Percentiles rank a stretch among this genome's conserved stretches.
Conservation (phyloP, 2,113 vertebrate genomes). For the Patagioenas fasciata region DNA sequence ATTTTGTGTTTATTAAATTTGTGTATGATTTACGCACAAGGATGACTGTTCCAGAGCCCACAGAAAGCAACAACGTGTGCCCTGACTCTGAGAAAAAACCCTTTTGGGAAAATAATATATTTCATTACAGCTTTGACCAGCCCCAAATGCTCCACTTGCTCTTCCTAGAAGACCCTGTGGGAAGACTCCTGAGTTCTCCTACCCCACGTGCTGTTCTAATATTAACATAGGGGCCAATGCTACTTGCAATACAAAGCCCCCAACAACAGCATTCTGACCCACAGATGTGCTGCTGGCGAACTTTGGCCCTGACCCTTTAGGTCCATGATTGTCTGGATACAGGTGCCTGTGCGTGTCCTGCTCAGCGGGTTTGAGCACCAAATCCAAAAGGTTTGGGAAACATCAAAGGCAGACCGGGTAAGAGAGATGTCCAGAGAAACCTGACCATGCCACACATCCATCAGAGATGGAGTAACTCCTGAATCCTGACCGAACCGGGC, state of each 20-base stretch:
- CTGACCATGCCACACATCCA: not conserved
- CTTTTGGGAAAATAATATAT: not conserved
- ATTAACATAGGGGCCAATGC: not conserved
- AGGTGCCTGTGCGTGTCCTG: not conserved
- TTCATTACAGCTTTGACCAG: not conserved
- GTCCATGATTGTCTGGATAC: too few relatives aligned
- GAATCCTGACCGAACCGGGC: not conserved
- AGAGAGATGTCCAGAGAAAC: not conserved
- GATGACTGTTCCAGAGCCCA: not conserved
- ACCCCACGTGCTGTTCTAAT: not conserved
- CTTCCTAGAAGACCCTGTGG: not conserved
- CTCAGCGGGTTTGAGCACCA: not conserved
- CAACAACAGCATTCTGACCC: not conserved
- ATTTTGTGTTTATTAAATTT: not conserved
- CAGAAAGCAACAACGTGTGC: not conserved
- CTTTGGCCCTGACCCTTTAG: not conserved
- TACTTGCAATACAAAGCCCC: not conserved
- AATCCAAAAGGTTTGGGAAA: not conserved
- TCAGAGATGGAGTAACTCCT: not conserved
- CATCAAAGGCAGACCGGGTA: not conserved
- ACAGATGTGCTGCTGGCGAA: accelerated
- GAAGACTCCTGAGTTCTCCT: not conserved
- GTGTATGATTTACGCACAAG: not conserved
- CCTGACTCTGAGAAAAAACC: not conserved
- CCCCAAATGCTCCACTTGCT: accelerated